Base-by-base conservation (phyloP, 2,113 vertebrate species). In the Istiophorus platypterus region DNA sequence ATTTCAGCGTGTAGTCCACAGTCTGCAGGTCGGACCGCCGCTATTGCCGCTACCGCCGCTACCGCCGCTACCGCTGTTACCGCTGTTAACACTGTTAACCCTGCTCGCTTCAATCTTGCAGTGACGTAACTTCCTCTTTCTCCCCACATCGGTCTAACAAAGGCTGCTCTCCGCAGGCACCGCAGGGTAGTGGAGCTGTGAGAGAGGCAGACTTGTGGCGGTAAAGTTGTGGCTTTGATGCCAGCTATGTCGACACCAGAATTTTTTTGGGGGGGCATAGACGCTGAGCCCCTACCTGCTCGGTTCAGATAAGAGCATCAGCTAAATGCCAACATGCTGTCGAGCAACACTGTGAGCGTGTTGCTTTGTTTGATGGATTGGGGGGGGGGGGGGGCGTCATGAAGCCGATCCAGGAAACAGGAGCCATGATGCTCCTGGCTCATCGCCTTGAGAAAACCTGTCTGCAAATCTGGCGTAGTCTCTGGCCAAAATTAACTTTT, bases 281-380 rank as follows among this genome's bases (percentile, higher is more conserved):
- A 81, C 73, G 67, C n/a, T 17, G 76, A 83, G 59, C 37, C 31
- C 3, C 31, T 56, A 81, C 83, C 89, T 91, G 89, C 69, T 70
- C 71, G 2, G n/a, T 80, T 68, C 27, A 65, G 87, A 92, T 89
- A 88, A 86, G 76, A 81, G 67, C 49, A 58, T 64, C 61, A 15
- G 56, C 39, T 66, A 7, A 58, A 51, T 59, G 47, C 13, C 1
- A 3, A 51, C 54, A 49, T 51, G 31, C 29, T 27, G 69, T 73
- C 78, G 59, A 54, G 69, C 72, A 70, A 81, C 67, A 63, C 22
- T 49, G 24, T 42, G 56, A 75, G 61, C 20, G 22, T 68, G 29
- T 37, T 51, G 58, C 73, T 69, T 70, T 84, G 83, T 76, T 47
- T 26, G 27, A 54, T 68, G 76, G 66, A 65, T 45, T 47, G 3